Conservation (phyloP, 2,888 invertebrate genomes). For the Ochropleura plecta region DNA sequence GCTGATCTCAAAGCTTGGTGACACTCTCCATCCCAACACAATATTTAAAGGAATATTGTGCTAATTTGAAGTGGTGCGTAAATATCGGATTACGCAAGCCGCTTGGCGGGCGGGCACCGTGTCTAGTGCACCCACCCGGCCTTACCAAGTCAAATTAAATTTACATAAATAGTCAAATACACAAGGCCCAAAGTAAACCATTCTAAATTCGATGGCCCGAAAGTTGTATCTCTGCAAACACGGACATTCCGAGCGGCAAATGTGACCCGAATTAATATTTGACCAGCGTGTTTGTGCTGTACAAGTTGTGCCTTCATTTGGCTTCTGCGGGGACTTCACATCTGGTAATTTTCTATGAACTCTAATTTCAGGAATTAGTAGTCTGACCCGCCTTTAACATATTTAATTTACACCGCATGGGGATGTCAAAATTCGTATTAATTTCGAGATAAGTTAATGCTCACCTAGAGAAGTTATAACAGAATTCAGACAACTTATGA, state of each 20-base stretch:
- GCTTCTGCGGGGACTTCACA: constrained; percentile 76
- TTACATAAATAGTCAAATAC: constrained; percentile 87
- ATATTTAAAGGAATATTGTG: constrained; percentile 66
- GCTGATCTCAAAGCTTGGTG: constrained; percentile 15
- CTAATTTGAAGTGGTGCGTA: constrained; percentile 73
- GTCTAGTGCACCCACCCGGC: constrained; percentile 67
- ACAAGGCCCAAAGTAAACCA: constrained; percentile 84
- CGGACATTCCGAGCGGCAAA: constrained; percentile 83
- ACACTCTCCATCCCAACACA: constrained; percentile 50
- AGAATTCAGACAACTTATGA: constrained; percentile 60
- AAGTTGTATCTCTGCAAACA: constrained; percentile 88
- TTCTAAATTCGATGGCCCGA: constrained; percentile 86
- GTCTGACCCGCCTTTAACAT: constrained; percentile 73
- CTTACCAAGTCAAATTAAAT: constrained; percentile 82
- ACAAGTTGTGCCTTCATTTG: constrained; percentile 82
- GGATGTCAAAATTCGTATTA: constrained; percentile 70
- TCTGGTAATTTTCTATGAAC: constrained; percentile 82
- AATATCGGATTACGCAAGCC: constrained; percentile 73
- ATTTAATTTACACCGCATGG: constrained; percentile 72
- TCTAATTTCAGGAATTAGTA: constrained; percentile 81
- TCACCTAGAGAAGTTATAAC: constrained; percentile 62
- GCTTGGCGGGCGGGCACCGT: constrained; percentile 55
- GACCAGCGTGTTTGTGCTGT: constrained; percentile 79
- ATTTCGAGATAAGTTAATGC: constrained; percentile 63
- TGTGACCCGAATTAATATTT: constrained; percentile 90